These are phyloP conservation scores for Pollenia amentaria DNA, from an alignment of 2,888 invertebrate genomes.

Conservation along the genomic window DNA sequence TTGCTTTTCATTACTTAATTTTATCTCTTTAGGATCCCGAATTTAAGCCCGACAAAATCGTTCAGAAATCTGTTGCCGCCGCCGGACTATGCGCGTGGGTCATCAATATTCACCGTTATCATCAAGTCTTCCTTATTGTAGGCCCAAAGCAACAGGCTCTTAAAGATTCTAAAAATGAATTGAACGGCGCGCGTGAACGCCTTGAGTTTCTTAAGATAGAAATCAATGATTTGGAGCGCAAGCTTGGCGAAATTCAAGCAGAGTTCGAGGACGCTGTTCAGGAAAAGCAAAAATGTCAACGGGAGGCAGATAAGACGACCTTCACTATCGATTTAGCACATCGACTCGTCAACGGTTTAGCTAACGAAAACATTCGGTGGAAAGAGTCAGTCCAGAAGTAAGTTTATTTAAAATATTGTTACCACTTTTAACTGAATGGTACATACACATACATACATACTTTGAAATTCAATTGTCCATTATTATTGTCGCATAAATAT, in stretches of 20 bases:
- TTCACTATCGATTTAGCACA: constrained; percentile 96
- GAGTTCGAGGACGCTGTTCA: constrained; percentile 95
- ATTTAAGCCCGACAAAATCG: constrained; percentile 93
- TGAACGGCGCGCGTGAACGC: constrained; percentile 92
- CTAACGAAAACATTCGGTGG: constrained; percentile 91
- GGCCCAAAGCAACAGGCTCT: constrained; percentile 96
- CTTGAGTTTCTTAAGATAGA: constrained; percentile 90
- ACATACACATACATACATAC: too few relatives aligned
- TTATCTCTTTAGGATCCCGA: constrained; percentile 87
- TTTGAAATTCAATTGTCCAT: background rate
- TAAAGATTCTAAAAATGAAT: constrained; percentile 93
- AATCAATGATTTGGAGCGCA: constrained; percentile 89
- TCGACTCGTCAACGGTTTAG: constrained; percentile 95
- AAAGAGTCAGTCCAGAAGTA: constrained; percentile 83
- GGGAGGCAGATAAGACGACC: constrained; percentile 95
- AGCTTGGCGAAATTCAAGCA: constrained; percentile 90
- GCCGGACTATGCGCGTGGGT: constrained; percentile 98
- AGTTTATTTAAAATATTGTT: constrained; percentile 20
- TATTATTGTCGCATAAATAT: background rate
- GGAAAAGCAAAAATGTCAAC: constrained; percentile 95
- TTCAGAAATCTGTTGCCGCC: constrained; percentile 95
- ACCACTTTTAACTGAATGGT: background rate
- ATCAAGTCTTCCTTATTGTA: constrained; percentile 95
- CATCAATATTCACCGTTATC: constrained; percentile 95
- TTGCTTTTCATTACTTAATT: background rate